Percentiles rank a stretch among this genome's conserved stretches.
Conservation (phyloP, 2,113 vertebrate species). For the Perca fluviatilis region DNA sequence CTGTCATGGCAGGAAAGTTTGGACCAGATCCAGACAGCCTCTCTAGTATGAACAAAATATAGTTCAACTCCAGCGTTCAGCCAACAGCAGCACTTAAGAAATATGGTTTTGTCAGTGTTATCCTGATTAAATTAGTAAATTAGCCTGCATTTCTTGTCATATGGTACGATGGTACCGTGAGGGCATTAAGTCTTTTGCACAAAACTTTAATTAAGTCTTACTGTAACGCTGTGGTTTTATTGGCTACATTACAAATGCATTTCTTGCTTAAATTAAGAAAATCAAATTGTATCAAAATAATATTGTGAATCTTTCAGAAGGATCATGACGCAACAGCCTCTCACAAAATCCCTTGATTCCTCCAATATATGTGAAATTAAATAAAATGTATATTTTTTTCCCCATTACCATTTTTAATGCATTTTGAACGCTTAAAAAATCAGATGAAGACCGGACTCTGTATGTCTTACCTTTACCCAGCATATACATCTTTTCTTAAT, state of each 20-base stretch:
- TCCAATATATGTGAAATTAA: not conserved
- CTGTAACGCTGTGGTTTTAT: not conserved
- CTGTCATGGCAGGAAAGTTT: not conserved
- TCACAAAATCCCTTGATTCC: not conserved
- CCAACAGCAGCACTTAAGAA: not conserved
- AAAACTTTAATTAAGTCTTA: not conserved
- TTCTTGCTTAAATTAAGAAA: not conserved
- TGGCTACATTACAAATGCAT: not conserved
- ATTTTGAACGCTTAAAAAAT: not conserved
- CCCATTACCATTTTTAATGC: not conserved
- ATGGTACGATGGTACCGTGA: not conserved
- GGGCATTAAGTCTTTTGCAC: not conserved
- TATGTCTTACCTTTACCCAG: not conserved
- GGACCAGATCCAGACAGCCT: not conserved
- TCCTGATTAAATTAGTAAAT: not conserved
- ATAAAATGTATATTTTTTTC: not conserved
- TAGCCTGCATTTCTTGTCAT: not conserved
- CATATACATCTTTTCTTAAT: not conserved
- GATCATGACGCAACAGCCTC: not conserved
- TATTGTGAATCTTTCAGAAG: not conserved
- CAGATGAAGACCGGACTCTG: not conserved
- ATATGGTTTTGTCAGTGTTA: not conserved
- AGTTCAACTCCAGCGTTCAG: not conserved
- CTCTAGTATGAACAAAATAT: not conserved
- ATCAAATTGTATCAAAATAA: not conserved